Base-by-base conservation (phyloP, 2,797 vertebrate genomes). In the Parambassis ranga region DNA sequence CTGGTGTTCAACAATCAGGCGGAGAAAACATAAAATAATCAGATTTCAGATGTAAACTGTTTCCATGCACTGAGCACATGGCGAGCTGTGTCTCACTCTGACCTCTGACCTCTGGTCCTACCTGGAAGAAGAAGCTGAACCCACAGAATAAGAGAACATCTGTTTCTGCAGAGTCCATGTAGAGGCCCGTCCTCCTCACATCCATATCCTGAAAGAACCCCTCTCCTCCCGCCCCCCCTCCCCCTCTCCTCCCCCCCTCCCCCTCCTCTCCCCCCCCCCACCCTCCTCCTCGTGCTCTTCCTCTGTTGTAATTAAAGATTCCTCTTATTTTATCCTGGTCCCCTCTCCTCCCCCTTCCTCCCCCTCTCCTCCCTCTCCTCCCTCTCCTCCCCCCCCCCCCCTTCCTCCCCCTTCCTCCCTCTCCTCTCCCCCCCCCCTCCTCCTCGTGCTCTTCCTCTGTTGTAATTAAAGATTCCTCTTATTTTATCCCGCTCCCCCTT, bases 401-500 rank as follows among this genome's bases (percentile, higher is more conserved):
- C 36, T 27, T 22, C 11, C 46, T 36, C 52, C 36, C 22, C 35
- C 19, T 18, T 26, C 10, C 20, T 9, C 14, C 11, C 38, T 15
- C 13, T 57, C 16, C 46, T 33, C 37, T 37, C 23, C 33, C 14
- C 44, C 32, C n/a, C 13, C 22, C 43, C 49, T 58, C 26, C 41
- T 43, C 30, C 13, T 47, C 47, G 43, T 39, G 18, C 16, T 61
- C 13, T 24, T 48, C 39, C 42, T 33, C 28, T 28, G 24, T 22
- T 33, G 15, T 57, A 50, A 61, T 65, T 60, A 62, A 52, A 31
- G 39, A 30, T 9, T 20, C 16, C 33, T 14, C 23, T 46, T 42
- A 2, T 33, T 23, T 19, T 26, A 23, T 35, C 14, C 36, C 10
- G 43, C 18, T 11, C 33, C 26, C 33, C 24, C 42, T 47, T 35